These are phyloP conservation scores for Sarcophaga subvicina DNA, from an alignment of 2,888 invertebrate species.

Conservation along the genomic window DNA sequence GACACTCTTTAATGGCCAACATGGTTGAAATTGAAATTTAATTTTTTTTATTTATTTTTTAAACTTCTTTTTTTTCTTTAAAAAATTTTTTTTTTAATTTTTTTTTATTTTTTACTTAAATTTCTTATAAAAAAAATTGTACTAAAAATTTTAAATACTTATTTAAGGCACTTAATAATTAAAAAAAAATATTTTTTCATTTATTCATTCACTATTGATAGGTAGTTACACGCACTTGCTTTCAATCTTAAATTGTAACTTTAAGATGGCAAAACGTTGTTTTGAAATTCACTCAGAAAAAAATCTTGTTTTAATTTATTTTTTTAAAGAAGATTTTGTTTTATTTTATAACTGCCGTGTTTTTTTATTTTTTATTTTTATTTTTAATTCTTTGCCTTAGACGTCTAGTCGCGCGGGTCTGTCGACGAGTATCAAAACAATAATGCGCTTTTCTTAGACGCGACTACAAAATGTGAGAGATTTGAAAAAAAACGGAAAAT, in stretches of 20 bases:
- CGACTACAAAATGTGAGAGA: constrained; percentile 27
- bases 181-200: background rate
- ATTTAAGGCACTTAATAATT: background rate
- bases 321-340: constrained; percentile 20
- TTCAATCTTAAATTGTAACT: constrained; percentile 19
- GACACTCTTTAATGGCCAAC: constrained; percentile 79
- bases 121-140: constrained; percentile 14
- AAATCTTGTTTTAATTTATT: constrained; percentile 23
- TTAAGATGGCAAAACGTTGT: constrained; percentile 6
- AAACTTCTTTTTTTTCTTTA: background rate
- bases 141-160: background rate
- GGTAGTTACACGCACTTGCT: background rate
- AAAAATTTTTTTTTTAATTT: background rate
- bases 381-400: constrained; percentile 54
- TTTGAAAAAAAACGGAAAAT: background rate
- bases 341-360: constrained; percentile 44
- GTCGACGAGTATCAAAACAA: constrained; percentile 48
- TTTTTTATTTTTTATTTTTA: constrained; percentile 18
- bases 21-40: constrained; percentile 60
- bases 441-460: constrained; percentile 18
- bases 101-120: constrained; percentile 12
- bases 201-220: constrained; percentile 9
- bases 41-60: constrained; percentile 19
- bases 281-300: background rate
- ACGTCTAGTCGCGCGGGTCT: constrained; percentile 63